Conservation (phyloP, 92 coral and sea anemone species). For the Pocillopora meandrina region DNA sequence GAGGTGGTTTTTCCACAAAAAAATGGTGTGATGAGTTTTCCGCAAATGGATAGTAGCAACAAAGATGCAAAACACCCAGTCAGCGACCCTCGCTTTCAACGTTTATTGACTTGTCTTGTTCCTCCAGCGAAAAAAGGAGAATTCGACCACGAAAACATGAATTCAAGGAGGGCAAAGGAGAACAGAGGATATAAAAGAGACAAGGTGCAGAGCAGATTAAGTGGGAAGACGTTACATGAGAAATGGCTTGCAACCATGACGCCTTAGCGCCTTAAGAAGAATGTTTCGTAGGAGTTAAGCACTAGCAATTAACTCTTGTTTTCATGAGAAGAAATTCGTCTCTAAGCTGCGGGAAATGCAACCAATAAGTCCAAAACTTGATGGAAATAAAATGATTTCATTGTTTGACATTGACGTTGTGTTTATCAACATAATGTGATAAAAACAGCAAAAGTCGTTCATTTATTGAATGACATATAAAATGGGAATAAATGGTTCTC, state of each 20-base stretch:
- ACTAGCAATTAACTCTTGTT: background rate
- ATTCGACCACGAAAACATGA: too few relatives aligned
- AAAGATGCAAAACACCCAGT: background rate
- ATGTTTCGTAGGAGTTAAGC: background rate
- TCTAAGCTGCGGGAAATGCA: background rate
- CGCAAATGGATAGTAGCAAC: background rate
- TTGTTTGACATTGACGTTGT: too few relatives aligned
- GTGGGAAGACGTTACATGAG: conserved; percentile 11
- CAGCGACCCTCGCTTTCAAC: conserved; percentile 31
- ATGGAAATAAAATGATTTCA: too few relatives aligned
- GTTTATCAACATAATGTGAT: too few relatives aligned
- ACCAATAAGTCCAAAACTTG: too few relatives aligned
- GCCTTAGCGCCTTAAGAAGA: background rate
- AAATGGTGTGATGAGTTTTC: background rate
- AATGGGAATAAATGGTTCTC: too few relatives aligned
- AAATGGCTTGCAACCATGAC: conserved; percentile 20
- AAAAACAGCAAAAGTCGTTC: too few relatives aligned
- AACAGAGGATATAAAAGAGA: background rate
- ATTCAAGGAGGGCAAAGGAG: background rate
- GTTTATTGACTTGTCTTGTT: conserved; percentile 16
- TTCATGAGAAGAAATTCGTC: background rate
- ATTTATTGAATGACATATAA: too few relatives aligned
- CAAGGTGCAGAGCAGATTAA: background rate
- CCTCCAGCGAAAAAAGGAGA: background rate
- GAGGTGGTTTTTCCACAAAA: background rate